Percentiles rank a stretch among this genome's conserved stretches.
Evolutionary conservation across 2,113 vertebrate species (phyloP).

Genomic region (Meleagris gallopavo): DNA sequence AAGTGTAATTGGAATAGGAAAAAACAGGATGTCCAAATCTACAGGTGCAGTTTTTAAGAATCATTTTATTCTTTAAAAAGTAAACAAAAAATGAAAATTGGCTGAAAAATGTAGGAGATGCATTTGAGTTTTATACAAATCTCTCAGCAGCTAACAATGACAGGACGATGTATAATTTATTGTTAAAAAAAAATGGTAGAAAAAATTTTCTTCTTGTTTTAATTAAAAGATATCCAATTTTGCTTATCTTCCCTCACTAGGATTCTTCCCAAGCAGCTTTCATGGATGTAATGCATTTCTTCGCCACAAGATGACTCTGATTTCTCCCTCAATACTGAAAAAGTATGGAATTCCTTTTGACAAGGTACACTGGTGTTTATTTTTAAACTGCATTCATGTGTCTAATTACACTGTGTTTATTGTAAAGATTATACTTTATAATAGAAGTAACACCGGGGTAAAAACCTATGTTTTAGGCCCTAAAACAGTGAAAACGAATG

Average conservation of each 20-base stretch:
- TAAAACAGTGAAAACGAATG: neutral
- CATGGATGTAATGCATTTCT: conserved; percentile 97
- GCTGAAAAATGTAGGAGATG: neutral
- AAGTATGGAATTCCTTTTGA: conserved; percentile 98
- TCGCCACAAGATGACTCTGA: conserved; percentile 97
- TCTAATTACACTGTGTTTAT: neutral
- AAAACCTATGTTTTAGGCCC: neutral
- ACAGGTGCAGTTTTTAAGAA: neutral
- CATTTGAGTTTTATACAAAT: neutral
- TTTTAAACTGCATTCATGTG: neutral
- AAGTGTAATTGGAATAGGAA: neutral
- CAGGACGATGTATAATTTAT: neutral
- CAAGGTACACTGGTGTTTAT: conserved; percentile 82
- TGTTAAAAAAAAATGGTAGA: neutral
- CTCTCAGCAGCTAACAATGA: neutral
- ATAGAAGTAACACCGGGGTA: neutral
- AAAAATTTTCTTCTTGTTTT: neutral
- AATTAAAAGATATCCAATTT: neutral
- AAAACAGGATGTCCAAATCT: neutral
- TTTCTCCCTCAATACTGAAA: conserved; percentile 94
- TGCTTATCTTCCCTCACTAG: conserved; percentile 74
- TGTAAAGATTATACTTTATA: neutral
- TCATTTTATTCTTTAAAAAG: neutral
- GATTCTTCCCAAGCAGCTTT: conserved; percentile 94
- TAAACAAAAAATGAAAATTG: neutral